phyloP scores from a whole-genome alignment of 2,797 vertebrate genomes.

The Chaenodraco wilsoni region DNA sequence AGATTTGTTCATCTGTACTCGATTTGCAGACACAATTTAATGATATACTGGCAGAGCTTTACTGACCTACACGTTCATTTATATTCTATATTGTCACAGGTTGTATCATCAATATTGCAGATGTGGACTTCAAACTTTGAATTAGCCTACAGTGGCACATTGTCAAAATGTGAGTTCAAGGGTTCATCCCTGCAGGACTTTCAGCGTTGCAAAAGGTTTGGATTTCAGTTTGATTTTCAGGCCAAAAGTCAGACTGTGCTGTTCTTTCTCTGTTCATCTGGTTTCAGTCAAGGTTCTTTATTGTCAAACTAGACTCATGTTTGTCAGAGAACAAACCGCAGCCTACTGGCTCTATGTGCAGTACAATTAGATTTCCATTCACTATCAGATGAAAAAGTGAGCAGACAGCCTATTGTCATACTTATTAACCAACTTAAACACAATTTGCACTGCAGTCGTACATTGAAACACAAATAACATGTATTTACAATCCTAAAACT shows the following conservation, averaged over 20 bases:
- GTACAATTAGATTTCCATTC: neutral
- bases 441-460: neutral
- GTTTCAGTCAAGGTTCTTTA: neutral
- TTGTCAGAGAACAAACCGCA: neutral
- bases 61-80: neutral
- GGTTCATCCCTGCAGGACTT: neutral
- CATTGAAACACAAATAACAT: neutral
- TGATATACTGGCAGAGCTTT: neutral
- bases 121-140: conserved; percentile 43
- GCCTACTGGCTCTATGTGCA: neutral
- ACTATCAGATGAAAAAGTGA: neutral
- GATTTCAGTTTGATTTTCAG: conserved; percentile 13
- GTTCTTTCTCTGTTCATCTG: neutral
- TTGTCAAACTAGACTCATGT: no score
- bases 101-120: conserved; percentile 10
- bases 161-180: neutral
- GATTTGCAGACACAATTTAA: neutral
- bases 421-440: neutral
- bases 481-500: neutral
- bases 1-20: neutral
- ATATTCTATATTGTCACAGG: neutral
- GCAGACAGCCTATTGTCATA: neutral
- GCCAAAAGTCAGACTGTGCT: conserved; percentile 24
- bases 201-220: neutral
- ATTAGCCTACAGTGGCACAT: neutral